phyloP scores from a whole-genome alignment of 2,797 vertebrate species.

The Amniataba percoides region DNA sequence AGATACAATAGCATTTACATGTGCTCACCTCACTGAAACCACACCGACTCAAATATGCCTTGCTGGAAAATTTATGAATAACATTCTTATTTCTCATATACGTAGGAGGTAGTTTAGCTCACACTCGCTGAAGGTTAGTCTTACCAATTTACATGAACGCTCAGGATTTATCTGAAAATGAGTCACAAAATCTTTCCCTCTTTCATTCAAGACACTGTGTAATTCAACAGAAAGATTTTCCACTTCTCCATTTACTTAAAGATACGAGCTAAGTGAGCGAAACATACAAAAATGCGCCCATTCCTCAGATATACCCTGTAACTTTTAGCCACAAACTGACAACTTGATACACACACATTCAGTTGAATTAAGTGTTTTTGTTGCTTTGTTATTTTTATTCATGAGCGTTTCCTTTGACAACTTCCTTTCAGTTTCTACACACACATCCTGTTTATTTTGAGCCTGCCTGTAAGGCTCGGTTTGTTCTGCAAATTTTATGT shows the following conservation, averaged over 20 bases:
- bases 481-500: background rate
- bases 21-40: background rate
- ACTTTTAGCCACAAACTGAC: no score
- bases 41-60: background rate
- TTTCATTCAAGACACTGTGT: background rate
- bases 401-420: constrained; percentile 32
- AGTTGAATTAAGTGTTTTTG: background rate
- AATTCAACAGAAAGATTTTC: background rate
- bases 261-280: background rate
- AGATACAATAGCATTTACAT: background rate
- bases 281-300: background rate
- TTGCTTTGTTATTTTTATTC: constrained; percentile 23
- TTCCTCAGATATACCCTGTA: background rate
- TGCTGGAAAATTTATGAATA: constrained; percentile 15
- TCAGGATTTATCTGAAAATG: constrained; percentile 21
- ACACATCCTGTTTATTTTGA: constrained; percentile 55
- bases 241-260: background rate
- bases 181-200: background rate
- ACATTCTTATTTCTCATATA: constrained; percentile 36
- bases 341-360: background rate
- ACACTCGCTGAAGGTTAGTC: constrained; percentile 13
- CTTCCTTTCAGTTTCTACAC: constrained; percentile 41
- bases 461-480: background rate
- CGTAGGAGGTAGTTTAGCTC: background rate
- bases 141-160: constrained; percentile 30